Conservation (phyloP, 2,797 vertebrate species). For the Spinibarbus caldwelli region DNA sequence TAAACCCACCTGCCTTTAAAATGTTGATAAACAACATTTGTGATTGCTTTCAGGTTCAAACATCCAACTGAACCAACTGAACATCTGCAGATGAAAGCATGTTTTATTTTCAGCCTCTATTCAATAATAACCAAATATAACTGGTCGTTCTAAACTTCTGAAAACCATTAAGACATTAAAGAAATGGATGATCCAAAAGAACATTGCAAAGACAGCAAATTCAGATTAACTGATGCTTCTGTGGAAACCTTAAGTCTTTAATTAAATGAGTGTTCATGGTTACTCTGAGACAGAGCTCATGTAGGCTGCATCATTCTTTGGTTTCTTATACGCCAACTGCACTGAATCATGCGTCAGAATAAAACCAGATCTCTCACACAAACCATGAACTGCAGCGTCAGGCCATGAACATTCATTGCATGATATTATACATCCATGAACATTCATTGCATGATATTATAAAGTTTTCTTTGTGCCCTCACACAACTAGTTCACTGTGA, state of each 20-base stretch:
- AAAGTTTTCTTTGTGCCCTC: constrained; percentile 23
- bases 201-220: not conserved
- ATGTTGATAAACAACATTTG: not conserved
- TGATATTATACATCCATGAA: constrained; percentile 29
- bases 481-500: constrained; percentile 33
- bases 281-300: not conserved
- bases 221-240: not conserved
- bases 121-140: not conserved
- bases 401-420: constrained; percentile 8
- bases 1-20: not conserved
- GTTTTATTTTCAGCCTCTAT: not conserved
- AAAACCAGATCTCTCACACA: constrained; percentile 20
- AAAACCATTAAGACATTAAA: not conserved
- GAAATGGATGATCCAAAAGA: not conserved
- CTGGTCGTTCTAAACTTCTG: not conserved
- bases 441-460: constrained; percentile 9
- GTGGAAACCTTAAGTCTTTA: not conserved
- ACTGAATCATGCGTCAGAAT: constrained; percentile 6
- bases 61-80: too few relatives aligned
- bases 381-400: constrained; percentile 21
- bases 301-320: not conserved
- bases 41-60: not conserved
- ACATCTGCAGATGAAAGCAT: not conserved
- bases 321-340: not conserved
- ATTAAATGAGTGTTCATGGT: not conserved